Percentiles rank a stretch among this genome's conserved stretches.
These are phyloP conservation scores for Coranthus polyacanthus DNA, from an alignment of 2,797 vertebrate genomes.

Conservation along the genomic window DNA sequence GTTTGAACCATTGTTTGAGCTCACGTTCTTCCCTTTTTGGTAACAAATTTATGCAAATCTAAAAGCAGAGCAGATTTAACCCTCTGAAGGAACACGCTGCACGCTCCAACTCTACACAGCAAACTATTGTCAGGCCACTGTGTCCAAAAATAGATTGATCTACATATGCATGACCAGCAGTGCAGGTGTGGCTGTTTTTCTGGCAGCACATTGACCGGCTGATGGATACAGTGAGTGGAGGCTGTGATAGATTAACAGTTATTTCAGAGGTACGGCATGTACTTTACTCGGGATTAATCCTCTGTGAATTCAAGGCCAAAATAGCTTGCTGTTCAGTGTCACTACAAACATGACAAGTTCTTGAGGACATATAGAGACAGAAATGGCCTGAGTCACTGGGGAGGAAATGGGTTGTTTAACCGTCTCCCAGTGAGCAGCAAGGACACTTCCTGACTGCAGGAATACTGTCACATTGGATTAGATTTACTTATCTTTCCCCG, in stretches of 20 bases:
- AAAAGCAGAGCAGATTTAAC: slow-evolving; percentile 32
- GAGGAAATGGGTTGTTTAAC: slow-evolving; percentile 79
- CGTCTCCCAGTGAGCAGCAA: slow-evolving; percentile 49
- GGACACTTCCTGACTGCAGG: slow-evolving; percentile 68
- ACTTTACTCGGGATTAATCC: slow-evolving; percentile 18
- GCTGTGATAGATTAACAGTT: slow-evolving; percentile 15
- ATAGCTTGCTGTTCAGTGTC: slow-evolving; percentile 65
- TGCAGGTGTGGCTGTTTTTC: slow-evolving; percentile 37
- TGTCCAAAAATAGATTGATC: slow-evolving; percentile 42
- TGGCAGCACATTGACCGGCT: not conserved
- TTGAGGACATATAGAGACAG: slow-evolving; percentile 62
- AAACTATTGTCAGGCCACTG: slow-evolving; percentile 24
- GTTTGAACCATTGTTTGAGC: slow-evolving; percentile 44
- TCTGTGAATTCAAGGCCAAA: slow-evolving; percentile 22
- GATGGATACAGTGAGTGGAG: slow-evolving; percentile 18
- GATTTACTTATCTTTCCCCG: slow-evolving; percentile 22
- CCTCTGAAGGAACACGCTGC: not conserved
- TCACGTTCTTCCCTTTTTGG: slow-evolving; percentile 24
- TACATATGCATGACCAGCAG: slow-evolving; percentile 36
- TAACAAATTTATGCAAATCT: slow-evolving; percentile 60
- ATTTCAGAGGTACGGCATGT: slow-evolving; percentile 40
- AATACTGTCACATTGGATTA: slow-evolving; percentile 38
- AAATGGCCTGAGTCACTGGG: slow-evolving; percentile 57
- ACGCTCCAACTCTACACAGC: not conserved
- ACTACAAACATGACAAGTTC: slow-evolving; percentile 60